Base-by-base conservation (phyloP, 1,140 invertebrate genomes). In the Listronotus bonariensis region DNA sequence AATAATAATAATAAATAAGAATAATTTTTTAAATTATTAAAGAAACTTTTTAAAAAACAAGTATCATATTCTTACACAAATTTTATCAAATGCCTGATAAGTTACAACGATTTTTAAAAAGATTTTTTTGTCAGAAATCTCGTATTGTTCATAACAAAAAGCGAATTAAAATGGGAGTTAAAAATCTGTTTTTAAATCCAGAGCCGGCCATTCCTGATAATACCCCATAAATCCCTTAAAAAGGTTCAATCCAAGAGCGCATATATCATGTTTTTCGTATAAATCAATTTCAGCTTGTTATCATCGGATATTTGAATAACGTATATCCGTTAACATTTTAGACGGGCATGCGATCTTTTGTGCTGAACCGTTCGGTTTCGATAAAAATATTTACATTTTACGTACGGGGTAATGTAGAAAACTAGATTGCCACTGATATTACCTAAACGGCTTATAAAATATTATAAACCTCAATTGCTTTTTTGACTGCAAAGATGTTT, bases 191-290 rank as follows among this genome's bases (percentile, higher is more conserved):
- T 26, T 31, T 52, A 12, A 52, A 18, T 31, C 32, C 31, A 11
- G 11, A 20, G 18, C 45, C 14, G 49, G 31, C 12, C 31, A 31
- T 52, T n/a, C 18, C 38, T 55, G 53, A 55, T 55, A 41, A 55
- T 20, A 26, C 53, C 20, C 34, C 38, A 40, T 53, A 53, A 34
- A 53, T 53, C 49, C n/a, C 20, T n/a, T 14, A 34, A 53, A 36
- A 43, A 43, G 6, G 31, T 36, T 43, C 53, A 38, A 32, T 34
- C 38, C 32, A 49, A 45, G 34, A 49, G n/a, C 43, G 43, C 12
- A 64, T 64, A 57, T 53, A 64, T 64, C 62, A 64, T 64, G 18
- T 42, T 40, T n/a, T 40, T 18, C 36, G 34, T 31, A 55, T 55
- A 55, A 55, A 55, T 55, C 53, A 55, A 55, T 55, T 55, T 55